Evolutionary conservation across 2,797 vertebrate species (phyloP).

Genomic region (Syngnathus acus): DNA sequence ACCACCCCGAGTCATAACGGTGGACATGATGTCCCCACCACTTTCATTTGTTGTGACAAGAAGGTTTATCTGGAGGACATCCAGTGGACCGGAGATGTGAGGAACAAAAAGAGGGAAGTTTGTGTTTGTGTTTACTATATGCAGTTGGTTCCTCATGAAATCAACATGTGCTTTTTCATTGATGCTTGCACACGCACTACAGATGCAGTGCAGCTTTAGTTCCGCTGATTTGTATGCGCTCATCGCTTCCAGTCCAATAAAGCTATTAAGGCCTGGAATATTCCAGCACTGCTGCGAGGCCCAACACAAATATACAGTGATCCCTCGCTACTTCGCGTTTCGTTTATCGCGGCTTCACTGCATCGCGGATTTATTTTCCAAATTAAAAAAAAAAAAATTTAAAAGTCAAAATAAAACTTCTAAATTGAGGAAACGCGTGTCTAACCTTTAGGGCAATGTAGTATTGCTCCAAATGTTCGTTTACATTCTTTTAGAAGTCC

Average conservation of each 20-base stretch:
- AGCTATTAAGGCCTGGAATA: conserved; percentile 58
- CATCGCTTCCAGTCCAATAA: conserved; percentile 68
- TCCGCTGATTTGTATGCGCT: conserved; percentile 67
- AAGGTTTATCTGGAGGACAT: background rate
- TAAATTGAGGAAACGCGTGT: too few relatives aligned
- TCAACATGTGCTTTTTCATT: conserved; percentile 43
- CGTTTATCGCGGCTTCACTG: too few relatives aligned
- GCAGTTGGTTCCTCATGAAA: conserved; percentile 39
- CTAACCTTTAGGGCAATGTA: too few relatives aligned
- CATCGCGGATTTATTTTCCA: too few relatives aligned
- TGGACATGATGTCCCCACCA: background rate
- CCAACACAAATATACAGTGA: background rate
- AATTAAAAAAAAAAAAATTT: too few relatives aligned
- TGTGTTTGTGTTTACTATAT: conserved; percentile 27
- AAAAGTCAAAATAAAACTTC: too few relatives aligned
- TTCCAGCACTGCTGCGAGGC: conserved; percentile 35
- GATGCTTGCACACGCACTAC: conserved; percentile 31
- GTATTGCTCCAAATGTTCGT: too few relatives aligned
- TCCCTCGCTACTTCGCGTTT: too few relatives aligned
- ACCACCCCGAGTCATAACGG: background rate
- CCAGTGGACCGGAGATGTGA: conserved; percentile 15
- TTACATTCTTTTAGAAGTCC: too few relatives aligned
- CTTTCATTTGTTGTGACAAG: background rate
- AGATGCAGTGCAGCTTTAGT: conserved; percentile 56
- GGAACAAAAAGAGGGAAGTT: conserved; percentile 30